A percentile compares a stretch with the other conserved stretches of the same genome.
Conservation (phyloP, 2,888 invertebrate species). For the Thera obeliscata region DNA sequence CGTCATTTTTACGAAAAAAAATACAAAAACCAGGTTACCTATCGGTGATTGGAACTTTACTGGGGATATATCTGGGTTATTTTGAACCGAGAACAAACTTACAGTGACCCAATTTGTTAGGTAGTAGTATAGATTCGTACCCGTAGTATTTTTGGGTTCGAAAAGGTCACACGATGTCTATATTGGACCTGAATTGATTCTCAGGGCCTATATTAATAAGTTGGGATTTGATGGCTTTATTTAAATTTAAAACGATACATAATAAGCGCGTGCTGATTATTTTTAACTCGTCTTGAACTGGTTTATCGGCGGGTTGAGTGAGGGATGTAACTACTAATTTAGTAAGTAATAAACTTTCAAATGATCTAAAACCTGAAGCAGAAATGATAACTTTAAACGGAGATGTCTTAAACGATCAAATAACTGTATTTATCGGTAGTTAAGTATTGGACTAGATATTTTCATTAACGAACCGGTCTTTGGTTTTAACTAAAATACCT, state of each 20-base stretch:
- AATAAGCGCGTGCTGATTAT: background rate
- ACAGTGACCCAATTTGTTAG: too few species aligned
- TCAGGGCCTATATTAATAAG: too few species aligned
- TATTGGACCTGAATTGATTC: background rate
- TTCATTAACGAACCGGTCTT: constrained; percentile 42
- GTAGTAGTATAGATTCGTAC: too few species aligned
- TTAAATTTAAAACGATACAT: background rate
- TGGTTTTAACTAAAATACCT: constrained; percentile 40
- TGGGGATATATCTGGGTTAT: too few species aligned
- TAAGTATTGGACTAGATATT: constrained; percentile 42
- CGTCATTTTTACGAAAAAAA: too few species aligned
- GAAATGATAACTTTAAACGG: constrained; percentile 46
- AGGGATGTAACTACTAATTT: background rate
- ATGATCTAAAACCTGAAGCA: constrained; percentile 15
- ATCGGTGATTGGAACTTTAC: too few species aligned
- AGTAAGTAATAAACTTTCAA: background rate
- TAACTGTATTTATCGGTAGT: constrained; percentile 50
- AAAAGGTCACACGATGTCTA: too few species aligned
- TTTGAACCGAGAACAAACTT: too few species aligned
- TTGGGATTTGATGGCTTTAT: background rate
- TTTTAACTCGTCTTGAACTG: background rate
- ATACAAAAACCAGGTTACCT: too few species aligned
- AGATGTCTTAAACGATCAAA: constrained; percentile 52
- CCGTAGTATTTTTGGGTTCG: too few species aligned
- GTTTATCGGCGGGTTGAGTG: background rate